These are phyloP conservation scores for Aporophyla lueneburgensis DNA, from an alignment of 2,888 invertebrate genomes.

Conservation along the genomic window DNA sequence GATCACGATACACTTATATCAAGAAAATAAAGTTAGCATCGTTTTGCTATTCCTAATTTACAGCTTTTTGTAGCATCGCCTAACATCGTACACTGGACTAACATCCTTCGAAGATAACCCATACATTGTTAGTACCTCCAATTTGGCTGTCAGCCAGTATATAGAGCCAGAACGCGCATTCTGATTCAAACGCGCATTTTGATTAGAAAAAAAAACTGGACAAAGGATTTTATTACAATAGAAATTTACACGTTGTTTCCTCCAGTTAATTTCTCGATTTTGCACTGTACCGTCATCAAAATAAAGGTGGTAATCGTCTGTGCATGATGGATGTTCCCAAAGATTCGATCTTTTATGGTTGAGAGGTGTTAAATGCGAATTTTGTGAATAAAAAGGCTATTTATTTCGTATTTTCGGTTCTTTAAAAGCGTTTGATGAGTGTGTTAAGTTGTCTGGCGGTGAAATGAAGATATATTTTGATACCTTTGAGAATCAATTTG, in stretches of 20 bases:
- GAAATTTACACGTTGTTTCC: slow-evolving; percentile 49
- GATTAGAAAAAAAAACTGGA: slow-evolving; percentile 71
- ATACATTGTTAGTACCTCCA: slow-evolving; percentile 66
- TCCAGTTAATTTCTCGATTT: slow-evolving; percentile 25
- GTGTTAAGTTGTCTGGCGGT: slow-evolving; percentile 22
- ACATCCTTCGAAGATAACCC: slow-evolving; percentile 16
- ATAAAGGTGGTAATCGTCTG: slow-evolving; percentile 39
- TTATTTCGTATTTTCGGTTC: slow-evolving; percentile 52
- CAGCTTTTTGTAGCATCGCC: slow-evolving; percentile 15
- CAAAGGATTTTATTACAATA: slow-evolving; percentile 55
- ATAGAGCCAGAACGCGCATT: slow-evolving; percentile 67
- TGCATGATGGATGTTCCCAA: slow-evolving; percentile 23
- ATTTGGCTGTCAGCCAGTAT: slow-evolving; percentile 77
- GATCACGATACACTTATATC: background rate
- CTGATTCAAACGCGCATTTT: slow-evolving; percentile 74
- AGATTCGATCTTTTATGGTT: slow-evolving; percentile 58
- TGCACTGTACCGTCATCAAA: background rate
- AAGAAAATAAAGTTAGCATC: background rate
- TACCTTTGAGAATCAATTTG: slow-evolving; percentile 20
- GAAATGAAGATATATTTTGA: slow-evolving; percentile 18
- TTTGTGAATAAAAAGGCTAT: slow-evolving; percentile 57
- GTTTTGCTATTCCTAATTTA: background rate
- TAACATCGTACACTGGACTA: slow-evolving; percentile 20
- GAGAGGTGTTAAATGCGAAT: slow-evolving; percentile 61
- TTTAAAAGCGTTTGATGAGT: slow-evolving; percentile 49